Percentiles rank a stretch among this genome's conserved stretches.
Conservation (phyloP, 2,797 vertebrate species). For the Thunnus albacares region DNA sequence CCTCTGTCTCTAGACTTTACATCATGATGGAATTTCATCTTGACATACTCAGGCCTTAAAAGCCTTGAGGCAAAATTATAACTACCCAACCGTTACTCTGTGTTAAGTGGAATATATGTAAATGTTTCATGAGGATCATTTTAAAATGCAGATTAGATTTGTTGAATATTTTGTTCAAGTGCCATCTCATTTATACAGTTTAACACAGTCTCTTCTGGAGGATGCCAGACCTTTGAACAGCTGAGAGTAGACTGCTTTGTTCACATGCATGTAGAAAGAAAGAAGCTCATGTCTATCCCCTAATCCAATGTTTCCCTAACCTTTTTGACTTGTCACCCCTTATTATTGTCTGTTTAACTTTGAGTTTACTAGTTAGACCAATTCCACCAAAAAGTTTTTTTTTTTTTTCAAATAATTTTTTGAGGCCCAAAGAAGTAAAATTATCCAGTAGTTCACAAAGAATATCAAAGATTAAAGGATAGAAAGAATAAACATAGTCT, state of each 20-base stretch:
- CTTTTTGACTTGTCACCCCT: not conserved
- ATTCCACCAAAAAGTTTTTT: not conserved
- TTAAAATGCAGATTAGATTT: constrained; percentile 11
- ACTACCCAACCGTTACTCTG: not conserved
- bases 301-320: not conserved
- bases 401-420: too few species aligned
- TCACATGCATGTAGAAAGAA: too few species aligned
- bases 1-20: not conserved
- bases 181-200: constrained; percentile 14
- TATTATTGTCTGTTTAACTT: not conserved
- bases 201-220: not conserved
- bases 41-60: not conserved
- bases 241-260: too few species aligned
- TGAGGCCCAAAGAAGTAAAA: not conserved
- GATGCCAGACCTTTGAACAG: not conserved
- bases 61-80: not conserved
- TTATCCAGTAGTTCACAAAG: not conserved
- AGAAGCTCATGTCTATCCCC: not conserved
- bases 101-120: not conserved
- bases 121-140: constrained; percentile 9
- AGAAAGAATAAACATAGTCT: too few species aligned
- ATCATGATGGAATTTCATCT: not conserved
- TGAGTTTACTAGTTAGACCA: not conserved
- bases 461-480: not conserved
- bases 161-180: not conserved